Evolutionary conservation across 1,140 invertebrate species (phyloP).

Genomic region (Lamellibrachia luymesi): DNA sequence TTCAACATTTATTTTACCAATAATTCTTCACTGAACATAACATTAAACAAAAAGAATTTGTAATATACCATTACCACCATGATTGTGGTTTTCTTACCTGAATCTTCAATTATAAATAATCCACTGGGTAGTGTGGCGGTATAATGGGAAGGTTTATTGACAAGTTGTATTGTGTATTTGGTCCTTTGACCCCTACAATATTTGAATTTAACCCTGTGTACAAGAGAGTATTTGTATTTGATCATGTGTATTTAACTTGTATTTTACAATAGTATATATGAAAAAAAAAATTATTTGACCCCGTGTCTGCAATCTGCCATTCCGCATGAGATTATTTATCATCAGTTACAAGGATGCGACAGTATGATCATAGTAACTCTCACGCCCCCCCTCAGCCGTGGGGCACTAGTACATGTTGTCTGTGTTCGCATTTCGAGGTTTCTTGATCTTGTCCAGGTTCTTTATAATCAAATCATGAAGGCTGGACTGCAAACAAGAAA

Average conservation of each 20-base stretch:
- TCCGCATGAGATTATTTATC: neutral
- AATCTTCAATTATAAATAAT: no score
- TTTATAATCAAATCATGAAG: slow-evolving; percentile 95
- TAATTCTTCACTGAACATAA: no score
- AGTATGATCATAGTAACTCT: neutral
- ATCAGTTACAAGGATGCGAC: neutral
- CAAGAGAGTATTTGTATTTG: neutral
- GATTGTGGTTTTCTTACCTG: no score
- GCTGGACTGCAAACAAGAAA: slow-evolving; percentile 63
- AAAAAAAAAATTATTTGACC: neutral
- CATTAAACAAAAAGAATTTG: no score
- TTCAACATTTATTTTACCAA: no score
- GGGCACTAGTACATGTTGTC: slow-evolving; percentile 72
- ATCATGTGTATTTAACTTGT: neutral
- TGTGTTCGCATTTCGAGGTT: slow-evolving; percentile 80
- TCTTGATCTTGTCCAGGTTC: slow-evolving; percentile 96
- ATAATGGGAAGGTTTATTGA: no score
- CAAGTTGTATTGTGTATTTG: no score
- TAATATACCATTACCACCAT: no score
- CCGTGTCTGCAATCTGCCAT: neutral
- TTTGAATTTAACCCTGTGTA: neutral
- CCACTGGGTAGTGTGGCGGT: no score
- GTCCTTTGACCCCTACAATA: no score
- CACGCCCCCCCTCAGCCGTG: neutral
- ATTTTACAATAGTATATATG: no score